Evolutionary conservation across 1,140 invertebrate species (phyloP).

Genomic region (Pachypsylla venusta): DNA sequence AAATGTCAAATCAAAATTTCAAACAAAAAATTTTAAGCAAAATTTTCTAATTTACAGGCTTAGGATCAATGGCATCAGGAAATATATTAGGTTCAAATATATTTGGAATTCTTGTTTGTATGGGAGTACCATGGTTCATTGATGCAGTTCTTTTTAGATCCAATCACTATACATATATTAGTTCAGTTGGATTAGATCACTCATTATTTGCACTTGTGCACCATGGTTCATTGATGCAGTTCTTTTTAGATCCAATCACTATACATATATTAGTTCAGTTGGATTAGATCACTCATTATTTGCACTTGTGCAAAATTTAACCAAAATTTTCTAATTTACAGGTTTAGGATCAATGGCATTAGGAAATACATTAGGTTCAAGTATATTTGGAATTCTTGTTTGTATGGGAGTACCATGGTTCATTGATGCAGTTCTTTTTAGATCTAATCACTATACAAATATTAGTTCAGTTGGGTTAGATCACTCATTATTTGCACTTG

Average conservation of each 20-base stretch:
- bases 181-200: conserved; percentile 65
- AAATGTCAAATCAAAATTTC: neutral
- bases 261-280: conserved; percentile 61
- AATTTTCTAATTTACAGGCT: conserved; percentile 36
- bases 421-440: conserved; percentile 60
- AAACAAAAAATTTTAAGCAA: neutral
- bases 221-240: conserved; percentile 71
- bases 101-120: conserved; percentile 68
- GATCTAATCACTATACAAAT: conserved; percentile 51
- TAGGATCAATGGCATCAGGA: conserved; percentile 76
- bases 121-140: conserved; percentile 73
- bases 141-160: conserved; percentile 61
- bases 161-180: conserved; percentile 56
- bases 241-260: conserved; percentile 54
- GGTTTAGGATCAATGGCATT: conserved; percentile 80
- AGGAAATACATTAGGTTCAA: conserved; percentile 77
- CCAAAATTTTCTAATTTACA: conserved; percentile 27
- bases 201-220: conserved; percentile 60
- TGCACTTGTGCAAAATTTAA: conserved; percentile 38
- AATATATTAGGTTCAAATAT: conserved; percentile 83
- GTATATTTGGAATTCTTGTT: conserved; percentile 72
- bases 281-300: conserved; percentile 69
- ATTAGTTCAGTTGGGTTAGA: conserved; percentile 68
- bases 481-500: conserved; percentile 62
- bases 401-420: conserved; percentile 76